These are phyloP conservation scores for Australoheros facetus DNA, from an alignment of 2,797 vertebrate genomes.

Conservation along the genomic window DNA sequence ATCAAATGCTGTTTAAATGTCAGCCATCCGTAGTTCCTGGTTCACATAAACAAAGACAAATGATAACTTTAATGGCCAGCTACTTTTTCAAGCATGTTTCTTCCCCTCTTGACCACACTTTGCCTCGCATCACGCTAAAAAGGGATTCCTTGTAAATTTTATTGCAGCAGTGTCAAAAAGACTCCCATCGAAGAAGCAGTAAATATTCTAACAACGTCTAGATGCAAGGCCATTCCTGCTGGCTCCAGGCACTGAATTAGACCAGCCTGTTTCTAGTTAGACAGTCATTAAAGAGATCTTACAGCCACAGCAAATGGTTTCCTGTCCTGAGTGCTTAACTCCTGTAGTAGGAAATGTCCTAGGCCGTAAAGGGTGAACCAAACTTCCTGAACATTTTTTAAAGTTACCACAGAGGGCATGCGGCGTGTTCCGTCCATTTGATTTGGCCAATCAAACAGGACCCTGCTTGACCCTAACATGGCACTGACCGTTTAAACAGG, in stretches of 20 bases:
- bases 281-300: conserved; percentile 99
- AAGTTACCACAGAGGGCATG: conserved; percentile 86
- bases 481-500: conserved; percentile 83
- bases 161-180: conserved; percentile 93
- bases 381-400: conserved; percentile 96
- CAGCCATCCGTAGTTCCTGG: conserved; percentile 67
- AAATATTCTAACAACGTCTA: conserved; percentile 96
- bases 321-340: conserved; percentile 98
- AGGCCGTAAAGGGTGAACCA: conserved; percentile 88
- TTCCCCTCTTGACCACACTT: conserved; percentile 76
- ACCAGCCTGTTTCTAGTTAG: conserved; percentile 98
- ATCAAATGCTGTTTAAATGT: conserved; percentile 75
- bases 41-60: conserved; percentile 78
- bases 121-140: conserved; percentile 79
- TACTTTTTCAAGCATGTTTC: conserved; percentile 67
- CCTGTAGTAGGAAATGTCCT: conserved; percentile 93
- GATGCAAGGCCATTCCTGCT: conserved; percentile 91
- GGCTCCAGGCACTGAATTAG: conserved; percentile 94
- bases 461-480: conserved; percentile 79
- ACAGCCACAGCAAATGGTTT: conserved; percentile 95
- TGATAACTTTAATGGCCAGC: conserved; percentile 73
- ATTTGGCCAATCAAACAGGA: conserved; percentile 79
- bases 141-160: conserved; percentile 91
- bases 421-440: conserved; percentile 78
- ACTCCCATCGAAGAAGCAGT: conserved; percentile 91